Percentiles rank a stretch among this genome's conserved stretches.
phyloP scores from a whole-genome alignment of 2,888 invertebrate species.

The Acleris cristana region DNA sequence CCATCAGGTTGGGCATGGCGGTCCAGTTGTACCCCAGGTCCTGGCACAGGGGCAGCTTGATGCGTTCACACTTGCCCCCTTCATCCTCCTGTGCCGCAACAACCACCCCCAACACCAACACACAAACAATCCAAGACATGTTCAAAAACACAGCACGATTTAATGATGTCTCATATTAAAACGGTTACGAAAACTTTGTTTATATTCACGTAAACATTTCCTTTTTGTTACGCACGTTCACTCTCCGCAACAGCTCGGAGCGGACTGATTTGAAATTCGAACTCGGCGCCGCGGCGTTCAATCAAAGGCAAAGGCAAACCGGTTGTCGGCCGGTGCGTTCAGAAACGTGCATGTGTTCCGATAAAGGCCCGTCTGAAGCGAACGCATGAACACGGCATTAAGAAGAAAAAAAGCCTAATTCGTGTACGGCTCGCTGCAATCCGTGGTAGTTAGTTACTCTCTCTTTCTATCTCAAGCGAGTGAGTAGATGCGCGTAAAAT shows the following conservation, averaged over 20 bases:
- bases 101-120: constrained; percentile 60
- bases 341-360: constrained; percentile 76
- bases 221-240: constrained; percentile 51
- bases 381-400: constrained; percentile 80
- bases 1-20: constrained; percentile 93
- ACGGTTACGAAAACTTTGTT: constrained; percentile 30
- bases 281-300: constrained; percentile 60
- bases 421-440: constrained; percentile 80
- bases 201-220: constrained; percentile 62
- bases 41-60: constrained; percentile 90
- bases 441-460: constrained; percentile 75
- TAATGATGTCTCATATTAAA: constrained; percentile 55
- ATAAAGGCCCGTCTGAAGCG: constrained; percentile 66
- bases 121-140: constrained; percentile 74
- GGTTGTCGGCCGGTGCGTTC: constrained; percentile 72
- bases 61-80: constrained; percentile 89
- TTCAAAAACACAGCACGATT: constrained; percentile 47
- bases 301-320: constrained; percentile 78
- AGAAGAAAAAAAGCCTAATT: constrained; percentile 78
- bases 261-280: constrained; percentile 70
- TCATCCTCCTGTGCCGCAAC: constrained; percentile 72
- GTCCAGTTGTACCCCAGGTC: constrained; percentile 94
- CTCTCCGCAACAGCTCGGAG: constrained; percentile 49
- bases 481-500: constrained; percentile 65
- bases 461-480: constrained; percentile 51